A percentile compares a stretch with the other conserved stretches of the same genome.
These are phyloP conservation scores for Aegotheles bennettii DNA, from an alignment of 2,113 vertebrate species.

Conservation along the genomic window DNA sequence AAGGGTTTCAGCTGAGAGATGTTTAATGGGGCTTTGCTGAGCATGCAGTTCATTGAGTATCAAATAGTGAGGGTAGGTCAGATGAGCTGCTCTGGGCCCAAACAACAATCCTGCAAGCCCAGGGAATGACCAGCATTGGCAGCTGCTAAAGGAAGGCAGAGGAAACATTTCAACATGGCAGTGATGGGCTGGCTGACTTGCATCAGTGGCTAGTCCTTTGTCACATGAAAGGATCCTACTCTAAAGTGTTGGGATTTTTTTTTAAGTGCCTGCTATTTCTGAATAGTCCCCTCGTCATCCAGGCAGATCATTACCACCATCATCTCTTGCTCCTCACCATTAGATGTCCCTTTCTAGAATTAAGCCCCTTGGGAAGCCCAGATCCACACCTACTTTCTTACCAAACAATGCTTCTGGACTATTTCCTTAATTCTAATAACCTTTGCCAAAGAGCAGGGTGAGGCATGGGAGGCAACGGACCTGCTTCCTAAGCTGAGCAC, in stretches of 20 bases:
- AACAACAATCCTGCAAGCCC: not conserved
- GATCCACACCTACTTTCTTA: not conserved
- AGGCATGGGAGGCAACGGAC: not conserved
- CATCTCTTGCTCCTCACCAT: not conserved
- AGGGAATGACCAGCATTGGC: rapidly evolving
- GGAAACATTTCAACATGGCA: rapidly evolving
- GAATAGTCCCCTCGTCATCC: not conserved
- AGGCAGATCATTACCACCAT: not conserved
- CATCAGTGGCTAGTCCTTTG: not conserved
- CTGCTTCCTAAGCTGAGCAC: not conserved
- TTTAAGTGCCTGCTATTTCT: not conserved
- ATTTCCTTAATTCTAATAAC: not conserved
- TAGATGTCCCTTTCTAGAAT: not conserved
- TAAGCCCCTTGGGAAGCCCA: not conserved
- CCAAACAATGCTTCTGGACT: not conserved
- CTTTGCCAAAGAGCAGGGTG: not conserved
- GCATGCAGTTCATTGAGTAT: not conserved
- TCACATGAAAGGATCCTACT: not conserved
- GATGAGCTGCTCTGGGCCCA: not conserved
- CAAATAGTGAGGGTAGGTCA: not conserved
- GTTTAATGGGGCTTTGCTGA: not conserved
- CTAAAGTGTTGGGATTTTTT: not conserved
- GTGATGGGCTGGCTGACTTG: not conserved
- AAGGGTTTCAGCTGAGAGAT: not conserved
- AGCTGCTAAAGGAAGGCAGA: not conserved